phyloP scores from a whole-genome alignment of 1,140 invertebrate genomes.

The Cardiocondyla obscurior region DNA sequence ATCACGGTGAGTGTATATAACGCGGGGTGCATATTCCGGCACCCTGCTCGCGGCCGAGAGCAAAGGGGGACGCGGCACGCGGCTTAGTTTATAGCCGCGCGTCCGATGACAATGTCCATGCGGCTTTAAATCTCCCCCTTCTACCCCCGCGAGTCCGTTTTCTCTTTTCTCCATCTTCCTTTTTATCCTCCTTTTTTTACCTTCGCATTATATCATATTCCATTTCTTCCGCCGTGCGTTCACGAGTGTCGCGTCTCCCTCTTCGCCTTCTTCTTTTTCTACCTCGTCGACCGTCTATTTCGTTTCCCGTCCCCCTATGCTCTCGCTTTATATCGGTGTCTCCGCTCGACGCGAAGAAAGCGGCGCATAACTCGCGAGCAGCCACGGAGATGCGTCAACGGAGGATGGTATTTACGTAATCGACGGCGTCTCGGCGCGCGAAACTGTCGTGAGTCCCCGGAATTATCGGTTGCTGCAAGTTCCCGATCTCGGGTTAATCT shows the following conservation, averaged over 20 bases:
- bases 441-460: constrained; percentile 8
- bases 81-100: constrained; percentile 74
- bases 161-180: constrained; percentile 20
- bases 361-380: constrained; percentile 72
- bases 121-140: constrained; percentile 73
- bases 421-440: constrained; percentile 64
- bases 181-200: constrained; percentile 60
- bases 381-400: constrained; percentile 53
- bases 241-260: constrained; percentile 56
- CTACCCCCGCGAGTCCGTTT: constrained; percentile 24
- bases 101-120: constrained; percentile 78
- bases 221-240: constrained; percentile 73
- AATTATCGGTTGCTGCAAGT: too few species aligned
- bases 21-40: constrained; percentile 52
- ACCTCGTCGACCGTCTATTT: constrained; percentile 1
- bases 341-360: constrained; percentile 22
- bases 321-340: constrained; percentile 35
- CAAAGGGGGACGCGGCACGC: constrained; percentile 41
- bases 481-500: constrained; percentile 18
- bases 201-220: constrained; percentile 78
- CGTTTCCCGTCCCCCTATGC: constrained; percentile 27
- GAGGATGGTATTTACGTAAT: constrained; percentile 77
- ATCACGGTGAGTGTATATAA: constrained; percentile 24
- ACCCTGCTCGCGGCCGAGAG: constrained; percentile 57
- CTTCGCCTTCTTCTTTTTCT: constrained; percentile 43